A percentile compares a stretch with the other conserved stretches of the same genome.
Evolutionary conservation across 2,113 vertebrate genomes (phyloP).

Genomic region (Casuarius casuarius): DNA sequence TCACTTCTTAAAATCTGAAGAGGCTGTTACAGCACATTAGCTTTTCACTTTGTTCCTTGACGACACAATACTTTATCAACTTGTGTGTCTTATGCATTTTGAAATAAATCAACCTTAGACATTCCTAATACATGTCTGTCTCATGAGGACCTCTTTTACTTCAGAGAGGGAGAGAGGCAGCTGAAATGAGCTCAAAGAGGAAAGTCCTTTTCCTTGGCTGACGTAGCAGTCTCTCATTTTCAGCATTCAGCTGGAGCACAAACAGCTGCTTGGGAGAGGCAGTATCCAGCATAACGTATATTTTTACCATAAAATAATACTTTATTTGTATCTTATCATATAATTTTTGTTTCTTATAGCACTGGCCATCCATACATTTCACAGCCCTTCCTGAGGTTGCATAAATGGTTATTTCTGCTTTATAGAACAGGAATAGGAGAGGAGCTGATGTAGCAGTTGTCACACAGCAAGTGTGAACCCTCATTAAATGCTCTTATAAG

Average conservation of each 20-base stretch:
- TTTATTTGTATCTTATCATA: background rate
- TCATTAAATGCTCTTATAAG: background rate
- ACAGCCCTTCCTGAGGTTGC: background rate
- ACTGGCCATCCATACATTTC: background rate
- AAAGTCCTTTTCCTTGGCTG: background rate
- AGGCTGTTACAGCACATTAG: background rate
- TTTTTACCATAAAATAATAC: background rate
- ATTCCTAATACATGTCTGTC: background rate
- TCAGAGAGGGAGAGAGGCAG: background rate
- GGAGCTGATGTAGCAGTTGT: background rate
- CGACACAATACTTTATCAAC: background rate
- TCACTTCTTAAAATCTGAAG: background rate
- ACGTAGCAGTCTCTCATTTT: background rate
- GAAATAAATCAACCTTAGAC: background rate
- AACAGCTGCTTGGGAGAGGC: background rate
- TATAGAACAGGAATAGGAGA: background rate
- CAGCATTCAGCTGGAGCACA: background rate
- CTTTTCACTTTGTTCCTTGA: background rate
- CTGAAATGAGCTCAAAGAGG: background rate
- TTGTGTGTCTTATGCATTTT: background rate
- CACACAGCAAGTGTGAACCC: background rate
- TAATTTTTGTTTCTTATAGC: background rate
- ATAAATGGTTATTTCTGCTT: background rate
- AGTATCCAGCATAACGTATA: background rate
- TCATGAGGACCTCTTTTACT: background rate